Percentiles rank a stretch among this genome's conserved stretches.
Evolutionary conservation across 2,113 vertebrate genomes (phyloP).

Genomic region (Cyrtonyx montezumae): DNA sequence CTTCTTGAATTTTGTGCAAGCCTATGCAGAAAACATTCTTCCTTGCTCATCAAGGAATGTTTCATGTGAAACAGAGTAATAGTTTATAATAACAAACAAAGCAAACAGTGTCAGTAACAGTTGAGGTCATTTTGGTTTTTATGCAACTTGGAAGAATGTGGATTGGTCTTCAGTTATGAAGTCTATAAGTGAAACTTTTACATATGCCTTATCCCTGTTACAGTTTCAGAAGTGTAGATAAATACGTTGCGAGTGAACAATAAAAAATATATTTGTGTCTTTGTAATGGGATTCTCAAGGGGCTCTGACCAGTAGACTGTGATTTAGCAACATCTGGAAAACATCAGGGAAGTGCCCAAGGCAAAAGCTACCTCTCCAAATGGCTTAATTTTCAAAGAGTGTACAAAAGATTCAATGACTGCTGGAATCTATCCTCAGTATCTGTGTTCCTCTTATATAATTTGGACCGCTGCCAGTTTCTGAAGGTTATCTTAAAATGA

Average conservation of each 20-base stretch:
- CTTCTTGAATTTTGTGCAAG: not conserved
- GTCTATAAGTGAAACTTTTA: not conserved
- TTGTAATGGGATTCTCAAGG: not conserved
- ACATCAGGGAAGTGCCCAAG: not conserved
- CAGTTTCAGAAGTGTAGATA: not conserved
- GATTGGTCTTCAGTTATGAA: not conserved
- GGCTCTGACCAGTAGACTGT: not conserved
- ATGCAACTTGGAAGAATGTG: not conserved
- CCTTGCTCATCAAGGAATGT: not conserved
- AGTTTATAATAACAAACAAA: not conserved
- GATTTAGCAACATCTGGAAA: conserved; percentile 33
- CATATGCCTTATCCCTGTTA: not conserved
- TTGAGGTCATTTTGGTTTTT: not conserved
- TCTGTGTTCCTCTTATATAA: not conserved
- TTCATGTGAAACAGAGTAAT: not conserved
- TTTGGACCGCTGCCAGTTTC: not conserved
- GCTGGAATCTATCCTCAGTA: not conserved
- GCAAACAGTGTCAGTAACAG: not conserved
- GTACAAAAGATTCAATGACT: not conserved
- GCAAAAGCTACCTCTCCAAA: not conserved
- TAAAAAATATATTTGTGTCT: not conserved
- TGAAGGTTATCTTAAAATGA: not conserved
- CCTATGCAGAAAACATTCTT: not conserved
- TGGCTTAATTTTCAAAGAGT: not conserved
- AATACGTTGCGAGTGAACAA: not conserved